phyloP scores from a whole-genome alignment of 2,797 vertebrate genomes.

The Onychomys leucogaster region DNA sequence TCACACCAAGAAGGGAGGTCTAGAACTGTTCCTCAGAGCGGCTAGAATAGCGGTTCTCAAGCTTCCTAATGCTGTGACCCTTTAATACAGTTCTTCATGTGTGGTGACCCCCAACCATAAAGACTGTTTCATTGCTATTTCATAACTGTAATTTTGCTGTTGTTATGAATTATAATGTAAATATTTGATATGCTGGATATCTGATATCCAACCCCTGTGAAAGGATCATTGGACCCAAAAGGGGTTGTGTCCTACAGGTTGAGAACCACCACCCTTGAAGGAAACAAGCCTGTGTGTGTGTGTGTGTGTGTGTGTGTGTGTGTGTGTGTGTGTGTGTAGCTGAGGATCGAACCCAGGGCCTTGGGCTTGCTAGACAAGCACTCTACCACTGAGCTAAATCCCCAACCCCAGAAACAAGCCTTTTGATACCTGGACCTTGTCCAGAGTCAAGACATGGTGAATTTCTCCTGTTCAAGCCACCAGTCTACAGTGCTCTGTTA shows the following conservation, averaged over 20 bases:
- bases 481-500: not conserved
- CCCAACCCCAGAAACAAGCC: too few relatives aligned
- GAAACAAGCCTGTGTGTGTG: too few relatives aligned
- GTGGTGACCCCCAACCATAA: not conserved
- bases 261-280: not conserved
- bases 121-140: not conserved
- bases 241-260: not conserved
- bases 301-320: too few relatives aligned
- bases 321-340: too few relatives aligned
- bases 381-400: too few relatives aligned
- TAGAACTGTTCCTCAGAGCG: not conserved
- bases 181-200: not conserved
- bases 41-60: not conserved
- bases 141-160: not conserved
- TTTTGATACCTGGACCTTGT: not conserved
- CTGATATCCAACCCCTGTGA: not conserved
- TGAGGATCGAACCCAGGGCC: too few relatives aligned
- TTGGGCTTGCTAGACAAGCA: too few relatives aligned
- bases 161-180: not conserved
- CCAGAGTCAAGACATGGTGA: not conserved
- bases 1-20: not conserved
- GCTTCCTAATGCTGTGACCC: not conserved
- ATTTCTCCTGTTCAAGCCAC: not conserved
- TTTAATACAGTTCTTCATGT: not conserved
- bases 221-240: not conserved